Conservation (phyloP, 2,888 invertebrate genomes). For the Erebia ligea region DNA sequence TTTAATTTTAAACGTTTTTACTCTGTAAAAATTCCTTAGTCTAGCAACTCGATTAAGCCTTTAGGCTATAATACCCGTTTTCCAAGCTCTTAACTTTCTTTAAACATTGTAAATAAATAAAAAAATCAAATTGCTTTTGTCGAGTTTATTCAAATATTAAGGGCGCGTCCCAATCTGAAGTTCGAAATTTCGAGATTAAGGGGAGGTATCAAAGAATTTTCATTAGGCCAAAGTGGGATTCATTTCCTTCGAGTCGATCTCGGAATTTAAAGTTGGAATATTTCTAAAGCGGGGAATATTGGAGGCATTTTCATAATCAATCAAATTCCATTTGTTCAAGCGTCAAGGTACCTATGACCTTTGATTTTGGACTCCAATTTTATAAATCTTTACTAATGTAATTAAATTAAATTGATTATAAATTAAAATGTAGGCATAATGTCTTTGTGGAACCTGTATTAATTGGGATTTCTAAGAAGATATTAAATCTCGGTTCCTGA, state of each 20-base stretch:
- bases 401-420: conserved; percentile 33
- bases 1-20: background rate
- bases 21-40: background rate
- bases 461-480: conserved; percentile 2
- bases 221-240: conserved; percentile 76
- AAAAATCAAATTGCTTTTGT: conserved; percentile 25
- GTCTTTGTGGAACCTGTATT: background rate
- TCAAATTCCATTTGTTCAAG: conserved; percentile 49
- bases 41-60: conserved; percentile 2
- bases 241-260: conserved; percentile 68
- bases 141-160: conserved; percentile 40
- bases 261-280: conserved; percentile 61
- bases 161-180: conserved; percentile 44
- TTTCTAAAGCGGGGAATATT: conserved; percentile 62
- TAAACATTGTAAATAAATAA: conserved; percentile 12
- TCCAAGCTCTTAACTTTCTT: conserved; percentile 6
- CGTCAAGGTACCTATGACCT: conserved; percentile 40
- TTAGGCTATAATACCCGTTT: background rate
- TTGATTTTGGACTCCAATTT: conserved; percentile 26
- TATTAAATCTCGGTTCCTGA: background rate
- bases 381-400: conserved; percentile 38
- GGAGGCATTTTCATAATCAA: conserved; percentile 77
- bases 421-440: conserved; percentile 9
- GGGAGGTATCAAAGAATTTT: conserved; percentile 71
- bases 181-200: conserved; percentile 55